Conservation (phyloP, 2,113 vertebrate species). For the Panurus biarmicus region DNA sequence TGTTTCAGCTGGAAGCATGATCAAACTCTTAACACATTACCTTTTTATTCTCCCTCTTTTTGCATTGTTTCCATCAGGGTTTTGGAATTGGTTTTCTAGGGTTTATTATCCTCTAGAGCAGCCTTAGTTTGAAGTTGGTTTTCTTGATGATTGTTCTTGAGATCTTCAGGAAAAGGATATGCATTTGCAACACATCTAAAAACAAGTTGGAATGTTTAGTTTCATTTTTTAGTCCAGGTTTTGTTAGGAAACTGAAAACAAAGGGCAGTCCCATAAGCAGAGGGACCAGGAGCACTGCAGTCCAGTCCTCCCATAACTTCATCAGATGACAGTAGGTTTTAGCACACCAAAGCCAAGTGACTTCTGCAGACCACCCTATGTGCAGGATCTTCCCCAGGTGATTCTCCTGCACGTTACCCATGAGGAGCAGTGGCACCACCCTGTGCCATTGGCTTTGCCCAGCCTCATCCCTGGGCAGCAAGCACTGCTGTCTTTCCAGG, state of each 20-base stretch:
- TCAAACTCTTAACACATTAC: background rate
- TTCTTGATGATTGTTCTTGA: background rate
- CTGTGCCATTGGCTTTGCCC: background rate
- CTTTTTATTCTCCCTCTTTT: background rate
- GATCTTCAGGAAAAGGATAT: background rate
- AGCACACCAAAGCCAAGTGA: background rate
- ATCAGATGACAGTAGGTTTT: background rate
- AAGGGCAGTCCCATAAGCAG: background rate
- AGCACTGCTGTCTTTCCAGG: background rate
- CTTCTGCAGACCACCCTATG: background rate
- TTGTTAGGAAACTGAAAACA: background rate
- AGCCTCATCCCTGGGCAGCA: background rate
- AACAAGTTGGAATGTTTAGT: background rate
- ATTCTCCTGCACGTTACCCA: accelerated
- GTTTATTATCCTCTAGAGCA: background rate
- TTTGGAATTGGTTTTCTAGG: background rate
- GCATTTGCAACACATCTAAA: background rate
- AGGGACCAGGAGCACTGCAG: background rate
- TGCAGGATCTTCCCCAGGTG: background rate
- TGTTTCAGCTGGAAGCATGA: background rate
- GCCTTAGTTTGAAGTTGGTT: background rate
- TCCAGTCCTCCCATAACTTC: background rate
- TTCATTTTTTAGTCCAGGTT: background rate
- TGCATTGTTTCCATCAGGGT: background rate
- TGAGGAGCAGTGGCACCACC: background rate